Evolutionary conservation across 2,797 vertebrate genomes (phyloP).

Genomic region (Pantherophis alleghaniensis): DNA sequence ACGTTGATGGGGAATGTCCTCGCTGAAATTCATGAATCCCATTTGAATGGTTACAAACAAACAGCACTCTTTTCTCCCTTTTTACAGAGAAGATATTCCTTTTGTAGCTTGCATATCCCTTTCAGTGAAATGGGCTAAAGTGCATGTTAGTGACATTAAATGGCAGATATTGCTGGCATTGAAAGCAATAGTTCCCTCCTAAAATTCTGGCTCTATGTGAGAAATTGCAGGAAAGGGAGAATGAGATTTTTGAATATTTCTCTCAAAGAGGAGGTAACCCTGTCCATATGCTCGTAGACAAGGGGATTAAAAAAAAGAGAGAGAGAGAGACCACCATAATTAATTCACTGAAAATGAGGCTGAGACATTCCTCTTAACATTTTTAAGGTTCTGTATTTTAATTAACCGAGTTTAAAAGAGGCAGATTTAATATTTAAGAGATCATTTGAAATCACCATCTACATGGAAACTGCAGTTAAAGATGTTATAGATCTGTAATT

Average conservation of each 20-base stretch:
- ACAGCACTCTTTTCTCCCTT: not conserved
- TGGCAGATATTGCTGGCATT: not conserved
- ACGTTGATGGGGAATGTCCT: constrained; percentile 13
- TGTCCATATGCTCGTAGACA: not conserved
- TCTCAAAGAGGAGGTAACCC: not conserved
- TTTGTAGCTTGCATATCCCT: not conserved
- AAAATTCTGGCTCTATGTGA: not conserved
- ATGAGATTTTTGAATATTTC: not conserved
- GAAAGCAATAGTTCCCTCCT: not conserved
- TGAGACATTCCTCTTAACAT: not conserved
- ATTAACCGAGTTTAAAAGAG: not conserved
- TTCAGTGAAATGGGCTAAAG: not conserved
- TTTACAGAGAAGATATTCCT: not conserved
- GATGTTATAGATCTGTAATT: not conserved
- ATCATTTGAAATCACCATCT: not conserved
- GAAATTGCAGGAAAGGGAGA: not conserved
- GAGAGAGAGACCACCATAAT: not conserved
- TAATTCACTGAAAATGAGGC: not conserved
- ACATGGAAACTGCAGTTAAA: not conserved
- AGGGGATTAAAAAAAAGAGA: not conserved
- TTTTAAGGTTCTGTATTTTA: not conserved
- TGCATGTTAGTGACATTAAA: not conserved
- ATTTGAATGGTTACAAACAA: not conserved
- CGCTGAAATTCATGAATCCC: constrained; percentile 19
- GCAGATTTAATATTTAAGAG: not conserved